Conservation (phyloP, 2,113 vertebrate genomes). For the Desmodus rotundus region DNA sequence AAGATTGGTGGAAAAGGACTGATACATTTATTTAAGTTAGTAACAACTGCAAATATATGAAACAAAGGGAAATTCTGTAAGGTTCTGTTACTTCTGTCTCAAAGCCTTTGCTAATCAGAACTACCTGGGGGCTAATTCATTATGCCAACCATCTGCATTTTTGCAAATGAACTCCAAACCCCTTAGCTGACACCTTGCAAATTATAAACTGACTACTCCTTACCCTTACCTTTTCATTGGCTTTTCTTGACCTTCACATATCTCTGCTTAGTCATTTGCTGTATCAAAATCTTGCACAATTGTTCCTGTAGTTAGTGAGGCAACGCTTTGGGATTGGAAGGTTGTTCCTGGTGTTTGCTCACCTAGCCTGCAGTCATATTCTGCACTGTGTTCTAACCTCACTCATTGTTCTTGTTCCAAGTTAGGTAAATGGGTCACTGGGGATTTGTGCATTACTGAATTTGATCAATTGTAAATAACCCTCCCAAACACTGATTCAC, state of each 20-base stretch:
- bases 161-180: not conserved
- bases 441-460: not conserved
- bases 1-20: not conserved
- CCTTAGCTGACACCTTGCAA: not conserved
- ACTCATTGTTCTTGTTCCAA: not conserved
- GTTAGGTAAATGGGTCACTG: not conserved
- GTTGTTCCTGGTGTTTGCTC: not conserved
- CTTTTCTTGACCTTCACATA: not conserved
- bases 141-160: not conserved
- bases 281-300: not conserved
- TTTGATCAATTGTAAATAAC: not conserved
- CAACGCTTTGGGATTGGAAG: not conserved
- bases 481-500: not conserved
- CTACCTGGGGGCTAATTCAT: not conserved
- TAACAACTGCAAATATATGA: not conserved
- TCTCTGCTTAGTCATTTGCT: not conserved
- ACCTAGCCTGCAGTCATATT: not conserved
- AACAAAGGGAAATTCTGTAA: not conserved
- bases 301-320: not conserved
- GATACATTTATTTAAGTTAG: not conserved
- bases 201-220: not conserved
- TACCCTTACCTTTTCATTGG: not conserved
- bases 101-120: not conserved
- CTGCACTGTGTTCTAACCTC: not conserved
- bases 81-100: not conserved